Percentiles rank a stretch among this genome's conserved stretches.
Evolutionary conservation across 2,113 vertebrate species (phyloP).

Genomic region (Galeopterus variegatus): DNA sequence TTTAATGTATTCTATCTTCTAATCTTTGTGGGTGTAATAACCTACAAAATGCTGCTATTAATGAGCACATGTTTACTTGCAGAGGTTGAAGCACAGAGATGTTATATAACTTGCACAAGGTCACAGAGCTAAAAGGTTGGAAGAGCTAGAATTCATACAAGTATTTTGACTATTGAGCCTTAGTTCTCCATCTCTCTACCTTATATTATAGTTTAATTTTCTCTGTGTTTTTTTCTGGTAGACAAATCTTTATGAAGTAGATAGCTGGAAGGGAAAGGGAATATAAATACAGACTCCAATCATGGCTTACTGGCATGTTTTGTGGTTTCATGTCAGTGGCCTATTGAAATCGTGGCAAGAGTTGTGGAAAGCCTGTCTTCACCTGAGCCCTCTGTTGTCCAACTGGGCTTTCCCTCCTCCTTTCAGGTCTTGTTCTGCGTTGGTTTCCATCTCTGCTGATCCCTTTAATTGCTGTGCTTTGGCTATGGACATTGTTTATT

Average conservation of each 20-base stretch:
- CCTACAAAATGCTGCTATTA: background rate
- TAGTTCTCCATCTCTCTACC: background rate
- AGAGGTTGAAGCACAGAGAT: background rate
- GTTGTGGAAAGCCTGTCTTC: background rate
- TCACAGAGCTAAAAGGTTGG: background rate
- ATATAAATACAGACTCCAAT: background rate
- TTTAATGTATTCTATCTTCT: background rate
- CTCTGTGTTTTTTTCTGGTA: background rate
- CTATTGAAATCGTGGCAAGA: background rate
- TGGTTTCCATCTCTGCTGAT: background rate
- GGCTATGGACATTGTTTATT: background rate
- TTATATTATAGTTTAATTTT: background rate
- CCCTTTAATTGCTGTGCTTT: slow-evolving; percentile 37
- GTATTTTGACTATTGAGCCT: background rate
- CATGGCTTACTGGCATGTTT: background rate
- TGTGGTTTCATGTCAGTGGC: background rate
- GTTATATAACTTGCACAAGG: background rate
- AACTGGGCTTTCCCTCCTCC: background rate
- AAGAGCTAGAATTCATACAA: background rate
- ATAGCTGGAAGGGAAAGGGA: background rate
- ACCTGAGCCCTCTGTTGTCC: background rate
- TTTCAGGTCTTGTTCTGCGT: background rate
- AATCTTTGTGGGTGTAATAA: background rate
- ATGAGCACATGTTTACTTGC: background rate
- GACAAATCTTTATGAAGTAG: background rate